Evolutionary conservation across 2,797 vertebrate species (phyloP), one percentile per base, ranked within the genome.

Genomic region (Acanthurus leucopareius): DNA sequence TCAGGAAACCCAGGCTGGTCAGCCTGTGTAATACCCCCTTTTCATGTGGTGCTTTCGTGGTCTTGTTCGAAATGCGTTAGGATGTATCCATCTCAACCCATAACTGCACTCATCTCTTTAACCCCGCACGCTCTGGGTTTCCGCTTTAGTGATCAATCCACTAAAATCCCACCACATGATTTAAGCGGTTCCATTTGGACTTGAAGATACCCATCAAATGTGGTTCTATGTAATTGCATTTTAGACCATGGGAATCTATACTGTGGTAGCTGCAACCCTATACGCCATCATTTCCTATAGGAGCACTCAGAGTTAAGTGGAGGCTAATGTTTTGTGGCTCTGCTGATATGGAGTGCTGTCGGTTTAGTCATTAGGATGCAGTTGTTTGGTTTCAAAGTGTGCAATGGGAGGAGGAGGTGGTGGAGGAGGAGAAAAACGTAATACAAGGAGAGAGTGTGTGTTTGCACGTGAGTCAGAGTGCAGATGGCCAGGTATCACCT

Each of bases 301-400:
- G 91, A 93, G 90, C 91, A 91, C 91, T 95, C 87, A 83, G 82
- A 77, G 87, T 75, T 84, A 91, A 94, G 91, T 94, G 91, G 82
- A 78, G 28, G 73, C 90, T 94, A 94, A 94, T 94, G 93, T 82
- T 79, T 88, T 92, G 89, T 76, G 90, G 90, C 86, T 90, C 57
- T 7, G 28, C 73, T 83, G 73, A 74, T 88, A 79, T 86, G 82
- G 82, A 87, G 80, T 89, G 79, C 86, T 90, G 86, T 77, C 78
- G 84, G 86, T 85, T 90, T 85, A 82, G 86, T 90, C 91, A 77
- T 91, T 85, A 85, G 69, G 69, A 79, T 54, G 48, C 32, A 78
- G 77, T 76, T 66, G 62, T 72, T 52, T 66, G 28, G 47, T 57
- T 11, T 72, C 10, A 63, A 71, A 77, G 69, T 70, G 74, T 71